Evolutionary conservation across 53 echinoderm and acorn worm species (phyloP).

Genomic region (Mesocentrotus franciscanus): DNA sequence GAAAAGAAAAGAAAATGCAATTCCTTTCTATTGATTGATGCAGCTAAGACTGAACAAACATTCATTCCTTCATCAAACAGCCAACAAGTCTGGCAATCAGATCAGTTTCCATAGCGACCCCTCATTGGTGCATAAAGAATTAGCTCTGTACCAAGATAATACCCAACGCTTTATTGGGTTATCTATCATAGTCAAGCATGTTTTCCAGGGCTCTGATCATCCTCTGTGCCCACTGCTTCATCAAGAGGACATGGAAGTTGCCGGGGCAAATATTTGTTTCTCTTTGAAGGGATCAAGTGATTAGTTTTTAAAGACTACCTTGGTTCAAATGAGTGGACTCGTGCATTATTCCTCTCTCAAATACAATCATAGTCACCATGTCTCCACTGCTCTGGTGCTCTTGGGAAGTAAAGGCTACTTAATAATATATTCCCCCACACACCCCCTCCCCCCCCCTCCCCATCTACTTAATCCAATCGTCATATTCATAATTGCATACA

Average conservation of each 20-base stretch:
- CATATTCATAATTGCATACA: too few species aligned
- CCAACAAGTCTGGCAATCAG: neutral
- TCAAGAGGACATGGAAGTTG: neutral
- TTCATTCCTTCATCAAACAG: neutral
- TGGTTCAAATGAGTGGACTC: constrained; percentile 11
- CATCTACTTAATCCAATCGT: neutral
- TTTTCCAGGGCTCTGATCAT: neutral
- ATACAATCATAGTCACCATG: neutral
- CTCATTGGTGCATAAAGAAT: neutral
- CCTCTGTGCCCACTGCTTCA: neutral
- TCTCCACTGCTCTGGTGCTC: constrained; percentile 7
- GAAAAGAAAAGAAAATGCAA: too few species aligned
- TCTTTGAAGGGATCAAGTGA: constrained; percentile 5
- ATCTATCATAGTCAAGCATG: constrained; percentile 11
- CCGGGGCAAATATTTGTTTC: neutral
- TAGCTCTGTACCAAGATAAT: neutral
- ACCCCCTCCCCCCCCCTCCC: neutral
- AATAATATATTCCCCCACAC: neutral
- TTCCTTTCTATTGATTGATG: neutral
- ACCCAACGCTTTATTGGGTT: neutral
- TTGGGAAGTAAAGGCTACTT: neutral
- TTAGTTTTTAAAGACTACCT: constrained; percentile 17
- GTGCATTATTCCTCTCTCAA: constrained; percentile 9
- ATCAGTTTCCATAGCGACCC: neutral
- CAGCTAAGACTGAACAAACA: neutral